Evolutionary conservation across 2,113 vertebrate species (phyloP).

Genomic region (Dasyurus viverrinus): DNA sequence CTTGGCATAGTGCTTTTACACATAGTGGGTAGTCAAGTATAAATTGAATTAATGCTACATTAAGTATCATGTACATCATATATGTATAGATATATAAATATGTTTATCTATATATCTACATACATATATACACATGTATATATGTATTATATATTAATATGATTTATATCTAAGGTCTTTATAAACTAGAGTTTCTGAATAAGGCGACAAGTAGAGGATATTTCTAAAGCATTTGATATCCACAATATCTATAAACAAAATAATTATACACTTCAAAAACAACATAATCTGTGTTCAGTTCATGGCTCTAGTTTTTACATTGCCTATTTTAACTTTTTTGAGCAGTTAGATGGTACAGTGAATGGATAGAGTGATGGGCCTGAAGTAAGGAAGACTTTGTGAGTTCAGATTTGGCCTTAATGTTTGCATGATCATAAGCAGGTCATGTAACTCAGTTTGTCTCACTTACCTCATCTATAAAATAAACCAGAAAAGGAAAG

Average conservation of each 20-base stretch:
- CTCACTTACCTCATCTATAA: not conserved
- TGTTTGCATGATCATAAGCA: not conserved
- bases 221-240: conserved; percentile 36
- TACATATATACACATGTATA: no score
- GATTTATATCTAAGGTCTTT: conserved; percentile 35
- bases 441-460: not conserved
- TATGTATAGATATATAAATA: not conserved
- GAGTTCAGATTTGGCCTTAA: not conserved
- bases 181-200: conserved; percentile 42
- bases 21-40: not conserved
- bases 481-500: not conserved
- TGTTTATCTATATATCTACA: no score
- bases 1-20: not conserved
- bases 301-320: not conserved
- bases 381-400: not conserved
- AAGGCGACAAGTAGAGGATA: conserved; percentile 42
- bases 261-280: not conserved
- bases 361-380: not conserved
- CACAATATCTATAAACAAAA: not conserved
- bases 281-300: conserved; percentile 34
- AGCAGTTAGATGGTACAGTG: not conserved
- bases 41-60: not conserved
- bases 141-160: not conserved
- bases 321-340: not conserved
- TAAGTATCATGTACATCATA: not conserved